Conservation (phyloP, 2,797 vertebrate species). For the Rallus crepitans region DNA sequence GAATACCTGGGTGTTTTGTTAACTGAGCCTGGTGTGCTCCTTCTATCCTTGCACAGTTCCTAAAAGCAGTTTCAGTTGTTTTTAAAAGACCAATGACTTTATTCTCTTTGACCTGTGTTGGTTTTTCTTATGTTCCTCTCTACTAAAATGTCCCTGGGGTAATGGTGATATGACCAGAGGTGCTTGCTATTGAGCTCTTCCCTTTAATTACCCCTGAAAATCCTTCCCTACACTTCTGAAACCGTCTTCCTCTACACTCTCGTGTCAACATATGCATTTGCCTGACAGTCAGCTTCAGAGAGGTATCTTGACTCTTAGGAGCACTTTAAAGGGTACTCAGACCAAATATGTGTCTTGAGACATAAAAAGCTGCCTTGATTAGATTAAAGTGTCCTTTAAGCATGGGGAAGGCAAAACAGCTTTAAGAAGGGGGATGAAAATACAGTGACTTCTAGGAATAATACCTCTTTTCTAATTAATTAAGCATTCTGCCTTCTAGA, state of each 20-base stretch:
- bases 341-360: background rate
- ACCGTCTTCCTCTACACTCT: background rate
- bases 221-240: background rate
- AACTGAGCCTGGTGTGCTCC: fast-evolving
- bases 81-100: background rate
- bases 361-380: background rate
- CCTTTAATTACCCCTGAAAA: background rate
- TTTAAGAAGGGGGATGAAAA: background rate
- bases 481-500: background rate
- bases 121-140: background rate
- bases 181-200: background rate
- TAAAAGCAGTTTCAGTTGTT: background rate
- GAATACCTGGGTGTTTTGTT: background rate
- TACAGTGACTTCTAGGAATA: background rate
- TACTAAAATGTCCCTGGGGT: background rate
- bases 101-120: background rate
- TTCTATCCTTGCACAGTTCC: background rate
- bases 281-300: background rate
- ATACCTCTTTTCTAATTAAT: background rate
- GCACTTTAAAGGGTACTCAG: background rate
- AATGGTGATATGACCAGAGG: background rate
- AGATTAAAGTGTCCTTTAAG: background rate
- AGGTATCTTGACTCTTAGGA: background rate
- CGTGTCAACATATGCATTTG: background rate
- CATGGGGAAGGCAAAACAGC: background rate